Percentiles rank a stretch among this genome's conserved stretches.
phyloP scores from a whole-genome alignment of 2,888 invertebrate species.

The Crematogaster levior region DNA sequence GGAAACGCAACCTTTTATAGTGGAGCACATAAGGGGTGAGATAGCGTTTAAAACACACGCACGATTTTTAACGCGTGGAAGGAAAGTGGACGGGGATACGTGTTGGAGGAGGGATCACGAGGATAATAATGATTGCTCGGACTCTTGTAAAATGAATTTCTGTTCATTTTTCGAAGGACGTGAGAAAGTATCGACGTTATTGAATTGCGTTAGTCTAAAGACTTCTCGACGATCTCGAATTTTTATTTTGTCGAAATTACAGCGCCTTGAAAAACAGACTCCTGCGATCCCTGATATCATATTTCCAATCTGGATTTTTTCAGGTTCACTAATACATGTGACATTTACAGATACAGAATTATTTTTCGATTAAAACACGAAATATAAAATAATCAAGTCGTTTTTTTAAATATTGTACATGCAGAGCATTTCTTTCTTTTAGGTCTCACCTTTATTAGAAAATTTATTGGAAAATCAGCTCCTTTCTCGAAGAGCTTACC shows the following conservation, averaged over 20 bases:
- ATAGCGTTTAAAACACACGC: conserved; percentile 31
- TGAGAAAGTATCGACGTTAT: conserved; percentile 32
- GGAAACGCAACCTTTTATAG: conserved; percentile 34
- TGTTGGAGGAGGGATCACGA: conserved; percentile 39
- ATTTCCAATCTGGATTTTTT: conserved; percentile 5
- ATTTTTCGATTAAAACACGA: neutral
- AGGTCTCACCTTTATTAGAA: neutral
- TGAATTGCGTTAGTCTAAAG: conserved; percentile 44
- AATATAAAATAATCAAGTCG: neutral
- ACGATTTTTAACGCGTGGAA: conserved; percentile 33
- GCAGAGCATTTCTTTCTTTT: neutral
- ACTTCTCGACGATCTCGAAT: conserved; percentile 20
- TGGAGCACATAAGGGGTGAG: conserved; percentile 20
- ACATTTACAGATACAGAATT: neutral
- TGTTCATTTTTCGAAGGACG: conserved; percentile 28
- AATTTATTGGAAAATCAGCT: neutral
- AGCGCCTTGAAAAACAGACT: conserved; percentile 17
- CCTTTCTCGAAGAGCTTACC: neutral
- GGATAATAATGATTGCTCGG: conserved; percentile 52
- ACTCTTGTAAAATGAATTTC: conserved; percentile 44
- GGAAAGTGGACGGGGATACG: conserved; percentile 36
- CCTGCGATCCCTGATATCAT: neutral
- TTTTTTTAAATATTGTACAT: neutral
- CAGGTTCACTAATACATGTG: neutral
- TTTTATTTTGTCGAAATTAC: conserved; percentile 29